Evolutionary conservation across 1,140 invertebrate genomes (phyloP).

Genomic region (Meloidogyne floridensis): DNA sequence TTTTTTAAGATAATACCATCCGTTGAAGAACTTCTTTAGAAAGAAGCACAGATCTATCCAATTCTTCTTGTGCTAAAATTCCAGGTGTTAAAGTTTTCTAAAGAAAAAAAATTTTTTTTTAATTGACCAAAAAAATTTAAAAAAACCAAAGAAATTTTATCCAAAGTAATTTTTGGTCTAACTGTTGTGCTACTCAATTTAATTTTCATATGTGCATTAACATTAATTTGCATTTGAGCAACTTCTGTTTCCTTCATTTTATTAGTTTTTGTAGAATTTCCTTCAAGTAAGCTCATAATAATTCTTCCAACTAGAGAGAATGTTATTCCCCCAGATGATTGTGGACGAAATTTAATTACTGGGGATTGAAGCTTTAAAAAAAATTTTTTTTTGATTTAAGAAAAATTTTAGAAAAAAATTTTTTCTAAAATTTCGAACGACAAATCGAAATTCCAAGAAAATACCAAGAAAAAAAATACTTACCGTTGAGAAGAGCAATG

Average conservation of each 20-base stretch:
- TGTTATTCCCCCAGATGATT: conserved; percentile 53
- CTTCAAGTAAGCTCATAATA: conserved; percentile 35
- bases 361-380: conserved; percentile 39
- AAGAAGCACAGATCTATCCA: conserved; percentile 63
- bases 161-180: conserved; percentile 57
- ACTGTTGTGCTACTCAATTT: conserved; percentile 54
- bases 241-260: conserved; percentile 44
- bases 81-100: conserved; percentile 57
- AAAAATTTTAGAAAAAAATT: background rate
- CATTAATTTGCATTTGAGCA: conserved; percentile 57
- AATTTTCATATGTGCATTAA: conserved; percentile 60
- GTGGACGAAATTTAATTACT: conserved; percentile 53
- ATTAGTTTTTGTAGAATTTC: conserved; percentile 1
- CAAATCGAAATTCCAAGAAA: too few relatives aligned
- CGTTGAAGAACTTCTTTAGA: conserved; percentile 61
- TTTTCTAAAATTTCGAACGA: too few relatives aligned
- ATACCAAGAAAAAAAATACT: background rate
- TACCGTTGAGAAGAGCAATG: conserved; percentile 46
- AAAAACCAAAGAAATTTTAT: conserved; percentile 55
- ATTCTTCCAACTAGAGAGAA: conserved; percentile 58
- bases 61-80: conserved; percentile 58
- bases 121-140: conserved; percentile 18
- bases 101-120: conserved; percentile 29
- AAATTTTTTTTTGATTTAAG: background rate
- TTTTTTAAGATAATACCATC: conserved; percentile 46